Evolutionary conservation across 30 jellyfish, hydroid and myxozoan genomes (phyloP).

Genomic region (Mastigias papua): DNA sequence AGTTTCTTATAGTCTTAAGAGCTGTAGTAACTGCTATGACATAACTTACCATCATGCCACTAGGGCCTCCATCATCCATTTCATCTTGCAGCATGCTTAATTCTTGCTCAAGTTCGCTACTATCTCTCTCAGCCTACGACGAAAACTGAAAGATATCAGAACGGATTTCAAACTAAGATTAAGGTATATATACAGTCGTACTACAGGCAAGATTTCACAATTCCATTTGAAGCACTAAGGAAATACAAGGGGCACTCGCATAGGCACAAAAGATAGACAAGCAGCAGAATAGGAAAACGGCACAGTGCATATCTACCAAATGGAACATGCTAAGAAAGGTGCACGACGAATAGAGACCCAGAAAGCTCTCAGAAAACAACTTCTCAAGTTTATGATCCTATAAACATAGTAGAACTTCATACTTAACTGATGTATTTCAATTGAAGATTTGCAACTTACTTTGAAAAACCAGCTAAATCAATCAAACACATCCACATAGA

Average conservation of each 20-base stretch:
- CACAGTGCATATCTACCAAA: too few species aligned
- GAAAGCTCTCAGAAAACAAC: too few species aligned
- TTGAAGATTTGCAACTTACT: not conserved
- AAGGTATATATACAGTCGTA: too few species aligned
- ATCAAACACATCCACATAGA: not conserved
- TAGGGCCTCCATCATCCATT: conserved; percentile 78
- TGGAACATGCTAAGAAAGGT: too few species aligned
- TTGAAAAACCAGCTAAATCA: not conserved
- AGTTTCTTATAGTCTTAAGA: not conserved
- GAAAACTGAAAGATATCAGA: not conserved
- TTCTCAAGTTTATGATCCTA: too few species aligned
- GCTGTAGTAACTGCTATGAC: not conserved
- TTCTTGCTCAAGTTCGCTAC: conserved; percentile 80
- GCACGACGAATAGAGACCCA: too few species aligned
- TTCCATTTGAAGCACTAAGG: too few species aligned
- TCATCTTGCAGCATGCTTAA: conserved; percentile 78
- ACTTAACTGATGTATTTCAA: not conserved
- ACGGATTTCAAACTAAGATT: too few species aligned
- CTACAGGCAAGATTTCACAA: too few species aligned
- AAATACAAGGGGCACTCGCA: too few species aligned
- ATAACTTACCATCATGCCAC: conserved; percentile 50
- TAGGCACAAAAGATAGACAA: too few species aligned
- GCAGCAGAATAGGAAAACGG: too few species aligned
- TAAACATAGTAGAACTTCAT: not conserved
- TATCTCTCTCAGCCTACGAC: conserved; percentile 77